Percentiles rank a stretch among this genome's conserved stretches.
Conservation (phyloP, 2,797 vertebrate genomes). For the Ceryle rudis region DNA sequence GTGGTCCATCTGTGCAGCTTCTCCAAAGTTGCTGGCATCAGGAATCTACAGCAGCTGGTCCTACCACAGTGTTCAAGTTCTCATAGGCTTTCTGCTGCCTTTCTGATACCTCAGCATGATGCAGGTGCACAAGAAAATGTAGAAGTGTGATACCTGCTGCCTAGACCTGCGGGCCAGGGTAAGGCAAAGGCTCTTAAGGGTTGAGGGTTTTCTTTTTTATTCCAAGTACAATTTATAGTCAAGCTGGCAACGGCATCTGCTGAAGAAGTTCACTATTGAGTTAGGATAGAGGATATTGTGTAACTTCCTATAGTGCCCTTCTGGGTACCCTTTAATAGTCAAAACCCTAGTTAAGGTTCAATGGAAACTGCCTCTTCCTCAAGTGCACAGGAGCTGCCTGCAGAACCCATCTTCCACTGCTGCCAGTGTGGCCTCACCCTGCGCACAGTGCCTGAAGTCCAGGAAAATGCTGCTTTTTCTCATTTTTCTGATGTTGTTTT, state of each 20-base stretch:
- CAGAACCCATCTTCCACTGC: neutral
- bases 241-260: neutral
- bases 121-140: neutral
- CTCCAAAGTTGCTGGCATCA: neutral
- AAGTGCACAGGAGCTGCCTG: neutral
- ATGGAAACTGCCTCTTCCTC: neutral
- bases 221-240: neutral
- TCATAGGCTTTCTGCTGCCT: neutral
- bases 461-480: neutral
- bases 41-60: neutral
- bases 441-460: neutral
- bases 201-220: neutral
- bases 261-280: neutral
- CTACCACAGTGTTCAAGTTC: neutral
- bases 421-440: rapidly evolving
- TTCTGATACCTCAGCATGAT: neutral
- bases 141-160: neutral
- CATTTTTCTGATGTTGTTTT: neutral
- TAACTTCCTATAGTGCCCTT: neutral
- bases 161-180: neutral
- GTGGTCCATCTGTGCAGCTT: neutral
- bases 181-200: neutral
- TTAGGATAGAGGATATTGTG: neutral
- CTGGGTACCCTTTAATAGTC: neutral
- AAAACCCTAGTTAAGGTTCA: neutral